Conservation (phyloP, 2,113 vertebrate genomes). For the Nestor notabilis region DNA sequence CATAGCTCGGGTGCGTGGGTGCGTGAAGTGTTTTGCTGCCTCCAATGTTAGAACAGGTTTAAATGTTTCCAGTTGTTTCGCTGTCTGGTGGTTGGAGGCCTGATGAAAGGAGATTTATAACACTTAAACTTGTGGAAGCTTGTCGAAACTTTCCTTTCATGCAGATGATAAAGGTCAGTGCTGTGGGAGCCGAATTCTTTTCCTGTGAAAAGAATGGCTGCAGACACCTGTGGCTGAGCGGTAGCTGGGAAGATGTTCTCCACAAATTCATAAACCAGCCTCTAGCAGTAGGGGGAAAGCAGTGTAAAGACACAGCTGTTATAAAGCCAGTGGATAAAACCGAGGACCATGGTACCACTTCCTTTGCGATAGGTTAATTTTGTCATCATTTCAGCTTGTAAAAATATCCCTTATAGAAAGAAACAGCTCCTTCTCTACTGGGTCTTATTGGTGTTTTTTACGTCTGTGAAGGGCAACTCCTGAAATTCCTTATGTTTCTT, state of each 20-base stretch:
- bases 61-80: constrained; percentile 31
- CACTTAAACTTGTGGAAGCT: background rate
- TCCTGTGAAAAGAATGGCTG: background rate
- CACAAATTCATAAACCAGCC: background rate
- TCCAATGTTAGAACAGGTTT: constrained; percentile 9
- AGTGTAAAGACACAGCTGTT: background rate
- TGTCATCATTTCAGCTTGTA: background rate
- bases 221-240: fast-evolving
- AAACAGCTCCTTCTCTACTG: background rate
- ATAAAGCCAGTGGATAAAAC: background rate
- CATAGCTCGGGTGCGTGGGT: background rate
- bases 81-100: background rate
- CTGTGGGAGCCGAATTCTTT: background rate
- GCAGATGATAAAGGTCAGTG: background rate
- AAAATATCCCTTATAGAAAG: background rate
- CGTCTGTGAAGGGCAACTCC: background rate
- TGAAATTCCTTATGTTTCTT: constrained; percentile 20
- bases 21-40: background rate
- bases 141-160: background rate
- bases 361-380: background rate
- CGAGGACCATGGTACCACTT: background rate
- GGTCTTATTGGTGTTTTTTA: background rate
- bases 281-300: background rate
- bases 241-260: background rate
- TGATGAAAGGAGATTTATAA: constrained; percentile 38